A percentile compares a stretch with the other conserved stretches of the same genome.
Evolutionary conservation across 2,797 vertebrate genomes (phyloP).

Genomic region (Monodelphis domestica): DNA sequence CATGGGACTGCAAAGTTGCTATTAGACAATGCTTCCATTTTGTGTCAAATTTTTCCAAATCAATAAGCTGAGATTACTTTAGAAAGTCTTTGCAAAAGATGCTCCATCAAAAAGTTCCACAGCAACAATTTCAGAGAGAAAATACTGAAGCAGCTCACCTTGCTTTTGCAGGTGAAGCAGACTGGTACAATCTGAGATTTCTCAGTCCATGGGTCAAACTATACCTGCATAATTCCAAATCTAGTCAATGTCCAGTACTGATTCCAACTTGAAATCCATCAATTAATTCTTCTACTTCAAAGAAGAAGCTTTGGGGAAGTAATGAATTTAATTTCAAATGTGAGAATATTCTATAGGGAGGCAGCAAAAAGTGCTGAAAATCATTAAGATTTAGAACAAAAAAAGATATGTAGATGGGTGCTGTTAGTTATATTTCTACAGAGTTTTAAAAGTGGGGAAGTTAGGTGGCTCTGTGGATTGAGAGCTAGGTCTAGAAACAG

Average conservation of each 20-base stretch:
- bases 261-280: neutral
- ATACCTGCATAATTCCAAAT: neutral
- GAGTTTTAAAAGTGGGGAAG: no score
- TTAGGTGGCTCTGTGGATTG: no score
- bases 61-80: neutral
- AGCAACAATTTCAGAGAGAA: neutral
- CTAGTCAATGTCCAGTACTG: neutral
- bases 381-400: neutral
- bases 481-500: no score
- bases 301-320: neutral
- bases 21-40: neutral
- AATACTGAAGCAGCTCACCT: neutral
- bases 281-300: neutral
- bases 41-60: neutral
- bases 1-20: no score
- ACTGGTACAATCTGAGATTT: neutral
- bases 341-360: neutral
- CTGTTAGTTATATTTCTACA: neutral
- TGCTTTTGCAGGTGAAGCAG: neutral
- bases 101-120: neutral
- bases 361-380: neutral
- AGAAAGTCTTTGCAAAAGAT: neutral
- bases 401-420: neutral
- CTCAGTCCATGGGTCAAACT: neutral
- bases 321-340: neutral